Evolutionary conservation across 2,113 vertebrate genomes (phyloP).

Genomic region (Astur gentilis): DNA sequence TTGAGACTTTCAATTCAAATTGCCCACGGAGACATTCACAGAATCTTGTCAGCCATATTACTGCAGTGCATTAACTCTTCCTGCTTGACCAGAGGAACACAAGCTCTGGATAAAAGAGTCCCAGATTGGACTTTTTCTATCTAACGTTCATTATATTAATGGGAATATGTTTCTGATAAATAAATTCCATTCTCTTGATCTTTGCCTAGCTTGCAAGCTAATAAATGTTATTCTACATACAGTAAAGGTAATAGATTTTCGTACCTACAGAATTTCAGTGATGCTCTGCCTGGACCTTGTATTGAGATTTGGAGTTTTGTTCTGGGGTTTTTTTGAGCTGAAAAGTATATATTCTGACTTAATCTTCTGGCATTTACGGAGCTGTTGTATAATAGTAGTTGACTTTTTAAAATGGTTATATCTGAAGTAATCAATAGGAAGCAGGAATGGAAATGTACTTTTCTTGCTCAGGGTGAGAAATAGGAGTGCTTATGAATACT

Average conservation of each 20-base stretch:
- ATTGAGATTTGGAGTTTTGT: background rate
- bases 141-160: background rate
- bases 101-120: background rate
- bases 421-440: background rate
- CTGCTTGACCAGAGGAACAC: background rate
- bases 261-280: background rate
- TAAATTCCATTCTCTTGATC: background rate
- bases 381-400: background rate
- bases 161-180: background rate
- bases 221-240: background rate
- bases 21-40: background rate
- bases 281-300: background rate
- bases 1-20: background rate
- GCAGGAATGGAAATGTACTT: background rate
- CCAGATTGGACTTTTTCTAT: background rate
- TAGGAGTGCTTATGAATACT: background rate
- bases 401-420: background rate
- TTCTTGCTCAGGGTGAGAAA: background rate
- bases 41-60: background rate
- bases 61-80: background rate
- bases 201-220: background rate
- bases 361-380: background rate
- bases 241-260: background rate
- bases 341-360: background rate
- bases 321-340: background rate